A percentile compares a stretch with the other conserved stretches of the same genome.
Evolutionary conservation across 1,140 invertebrate species (phyloP).

Genomic region (Calephelis nemesis): DNA sequence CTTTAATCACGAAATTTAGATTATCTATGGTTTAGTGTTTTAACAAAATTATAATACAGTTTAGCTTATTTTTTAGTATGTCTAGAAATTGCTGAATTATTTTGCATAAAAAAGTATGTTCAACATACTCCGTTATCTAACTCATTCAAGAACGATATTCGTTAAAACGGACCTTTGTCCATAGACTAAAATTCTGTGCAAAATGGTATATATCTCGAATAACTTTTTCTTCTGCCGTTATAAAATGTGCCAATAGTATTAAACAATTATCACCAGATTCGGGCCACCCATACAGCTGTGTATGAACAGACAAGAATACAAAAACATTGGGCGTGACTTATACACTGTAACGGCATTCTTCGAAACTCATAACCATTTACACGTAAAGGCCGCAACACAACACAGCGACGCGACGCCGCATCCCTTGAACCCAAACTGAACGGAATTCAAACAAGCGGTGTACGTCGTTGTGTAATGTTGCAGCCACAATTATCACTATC

Average conservation of each 20-base stretch:
- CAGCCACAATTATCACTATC: constrained; percentile 12
- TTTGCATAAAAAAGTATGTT: no score
- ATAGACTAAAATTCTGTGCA: neutral
- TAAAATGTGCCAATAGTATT: constrained; percentile 70
- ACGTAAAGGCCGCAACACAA: constrained; percentile 19
- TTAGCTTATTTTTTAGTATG: no score
- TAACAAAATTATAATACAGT: no score
- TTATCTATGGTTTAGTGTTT: no score
- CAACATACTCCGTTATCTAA: no score
- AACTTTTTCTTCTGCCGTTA: constrained; percentile 36
- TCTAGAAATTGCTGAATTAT: no score
- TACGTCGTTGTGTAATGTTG: neutral
- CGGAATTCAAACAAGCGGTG: neutral
- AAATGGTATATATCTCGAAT: constrained; percentile 26
- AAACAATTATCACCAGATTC: constrained; percentile 67
- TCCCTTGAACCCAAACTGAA: neutral
- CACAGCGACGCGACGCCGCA: constrained; percentile 20
- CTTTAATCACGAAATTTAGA: no score
- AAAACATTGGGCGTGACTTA: constrained; percentile 57
- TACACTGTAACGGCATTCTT: constrained; percentile 69
- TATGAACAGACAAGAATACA: constrained; percentile 41
- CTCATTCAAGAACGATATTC: no score
- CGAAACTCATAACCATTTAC: constrained; percentile 70
- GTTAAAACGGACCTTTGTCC: no score
- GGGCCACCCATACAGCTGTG: constrained; percentile 70